Base-by-base conservation (phyloP, 1,140 invertebrate species). In the Conus ventricosus region DNA sequence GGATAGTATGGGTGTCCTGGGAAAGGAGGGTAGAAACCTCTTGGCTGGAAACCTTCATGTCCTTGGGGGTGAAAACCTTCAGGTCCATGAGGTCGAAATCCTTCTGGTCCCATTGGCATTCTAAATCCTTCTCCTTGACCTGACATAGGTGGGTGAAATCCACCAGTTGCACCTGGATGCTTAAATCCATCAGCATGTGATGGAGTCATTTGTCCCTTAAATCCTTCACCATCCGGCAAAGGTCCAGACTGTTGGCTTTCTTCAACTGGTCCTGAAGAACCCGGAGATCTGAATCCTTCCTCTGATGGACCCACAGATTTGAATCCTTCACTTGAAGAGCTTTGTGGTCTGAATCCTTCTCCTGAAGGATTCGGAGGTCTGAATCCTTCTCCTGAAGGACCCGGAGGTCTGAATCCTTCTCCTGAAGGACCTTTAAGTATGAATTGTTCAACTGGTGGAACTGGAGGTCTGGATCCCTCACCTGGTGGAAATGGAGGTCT, bases 1-100 rank as follows among this genome's bases (percentile, higher is more conserved):
- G 80, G 53, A n/a, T 88, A 60, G 67, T 75, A 84, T 54, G 81
- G 80, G 5, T 82, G 82, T 53, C 87, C 82, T 15, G 75, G 87
- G 27, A 60, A 84, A 17, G 87, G 87, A 25, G 82, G 25, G 54
- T 78, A 84, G n/a, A 60, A 53, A 51, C 63, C 87, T 17, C 51
- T 17, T 60, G 78, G 78, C n/a, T 57, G 87, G 54, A 81, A 81
- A 39, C 60, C 78, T 67, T 88, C 76, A 4, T 8, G 57, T 10
- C n/a, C 67, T 85, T 75, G 75, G n/a, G 78, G 82, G n/a, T 81
- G 88, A 80, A 84, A 67, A 54, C 60, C 80, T 60, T 87, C 81
- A 27, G 85, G 78, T 15, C 80, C 39, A 75, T 57, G 80, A 15
- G 84, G 27, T 2, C 53, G 85, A 84, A 76, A 86, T 25, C 85